A percentile compares a stretch with the other conserved stretches of the same genome.
phyloP scores from a whole-genome alignment of 2,888 invertebrate genomes.

The Dexiosoma caninum region DNA sequence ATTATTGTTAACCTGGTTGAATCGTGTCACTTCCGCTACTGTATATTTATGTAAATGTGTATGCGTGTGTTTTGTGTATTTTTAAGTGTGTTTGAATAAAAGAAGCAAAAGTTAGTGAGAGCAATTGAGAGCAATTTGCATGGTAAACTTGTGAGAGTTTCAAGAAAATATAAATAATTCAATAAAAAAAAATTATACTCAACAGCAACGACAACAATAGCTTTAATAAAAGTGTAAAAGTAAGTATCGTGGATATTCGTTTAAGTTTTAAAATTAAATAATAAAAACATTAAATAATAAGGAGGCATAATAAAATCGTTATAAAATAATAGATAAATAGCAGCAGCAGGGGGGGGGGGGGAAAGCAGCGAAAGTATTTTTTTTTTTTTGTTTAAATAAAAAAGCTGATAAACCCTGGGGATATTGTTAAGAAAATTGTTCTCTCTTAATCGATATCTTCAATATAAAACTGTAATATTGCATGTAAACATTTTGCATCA shows the following conservation, averaged over 20 bases:
- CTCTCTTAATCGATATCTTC: not conserved
- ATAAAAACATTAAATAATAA: not conserved
- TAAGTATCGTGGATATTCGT: constrained; percentile 39
- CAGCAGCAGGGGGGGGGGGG: too few relatives aligned
- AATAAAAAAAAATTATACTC: too few relatives aligned
- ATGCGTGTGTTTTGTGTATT: not conserved
- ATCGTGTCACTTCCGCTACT: constrained; percentile 56
- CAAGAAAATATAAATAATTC: too few relatives aligned
- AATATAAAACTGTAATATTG: too few relatives aligned
- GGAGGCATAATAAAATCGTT: too few relatives aligned
- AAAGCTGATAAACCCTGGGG: not conserved
- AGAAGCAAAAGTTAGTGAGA: not conserved
- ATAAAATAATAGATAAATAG: too few relatives aligned
- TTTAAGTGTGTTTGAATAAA: not conserved
- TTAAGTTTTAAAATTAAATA: not conserved
- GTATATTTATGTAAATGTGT: constrained; percentile 22
- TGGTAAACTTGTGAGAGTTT: not conserved
- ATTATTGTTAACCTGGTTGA: constrained; percentile 62
- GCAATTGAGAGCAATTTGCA: not conserved
- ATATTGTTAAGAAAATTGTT: not conserved
- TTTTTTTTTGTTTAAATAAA: not conserved
- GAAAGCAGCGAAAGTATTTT: too few relatives aligned
- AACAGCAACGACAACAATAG: constrained; percentile 3
- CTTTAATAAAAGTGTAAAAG: not conserved
- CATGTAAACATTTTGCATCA: too few relatives aligned